A percentile compares a stretch with the other conserved stretches of the same genome.
phyloP scores from a whole-genome alignment of 2,888 invertebrate species.

The Acronicta aceris region DNA sequence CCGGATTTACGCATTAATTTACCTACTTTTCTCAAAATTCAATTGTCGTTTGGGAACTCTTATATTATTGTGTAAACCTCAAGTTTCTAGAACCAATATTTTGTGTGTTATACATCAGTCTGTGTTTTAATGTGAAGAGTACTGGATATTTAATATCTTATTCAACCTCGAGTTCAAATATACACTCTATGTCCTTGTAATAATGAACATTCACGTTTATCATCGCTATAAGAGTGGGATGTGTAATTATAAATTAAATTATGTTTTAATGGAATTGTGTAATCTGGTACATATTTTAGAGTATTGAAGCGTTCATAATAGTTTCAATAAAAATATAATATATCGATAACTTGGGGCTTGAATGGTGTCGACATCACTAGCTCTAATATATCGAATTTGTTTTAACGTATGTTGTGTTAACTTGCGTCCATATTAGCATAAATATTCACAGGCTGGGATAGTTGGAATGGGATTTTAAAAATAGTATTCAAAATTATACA shows the following conservation, averaged over 20 bases:
- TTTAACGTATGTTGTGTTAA: constrained; percentile 6
- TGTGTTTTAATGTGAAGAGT: no score
- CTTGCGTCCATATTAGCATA: constrained; percentile 1
- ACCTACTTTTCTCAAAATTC: no score
- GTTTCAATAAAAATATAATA: not conserved
- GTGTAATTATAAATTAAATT: constrained; percentile 26
- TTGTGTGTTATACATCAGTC: no score
- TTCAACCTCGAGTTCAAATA: not conserved
- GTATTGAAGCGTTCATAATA: constrained; percentile 1
- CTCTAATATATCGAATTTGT: not conserved
- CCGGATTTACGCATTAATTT: no score
- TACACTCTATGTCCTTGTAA: constrained; percentile 8
- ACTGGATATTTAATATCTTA: no score
- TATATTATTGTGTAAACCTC: no score
- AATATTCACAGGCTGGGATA: not conserved
- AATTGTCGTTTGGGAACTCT: not conserved
- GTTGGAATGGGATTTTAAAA: not conserved
- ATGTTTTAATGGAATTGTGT: constrained; percentile 26
- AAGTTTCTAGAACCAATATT: no score
- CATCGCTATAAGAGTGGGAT: constrained; percentile 57
- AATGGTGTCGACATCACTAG: not conserved
- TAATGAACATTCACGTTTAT: constrained; percentile 43
- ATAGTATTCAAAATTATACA: not conserved
- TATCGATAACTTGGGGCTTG: not conserved
- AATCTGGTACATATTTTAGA: constrained; percentile 21